Conservation (phyloP, 2,113 vertebrate genomes). For the Zapus hudsonius region DNA sequence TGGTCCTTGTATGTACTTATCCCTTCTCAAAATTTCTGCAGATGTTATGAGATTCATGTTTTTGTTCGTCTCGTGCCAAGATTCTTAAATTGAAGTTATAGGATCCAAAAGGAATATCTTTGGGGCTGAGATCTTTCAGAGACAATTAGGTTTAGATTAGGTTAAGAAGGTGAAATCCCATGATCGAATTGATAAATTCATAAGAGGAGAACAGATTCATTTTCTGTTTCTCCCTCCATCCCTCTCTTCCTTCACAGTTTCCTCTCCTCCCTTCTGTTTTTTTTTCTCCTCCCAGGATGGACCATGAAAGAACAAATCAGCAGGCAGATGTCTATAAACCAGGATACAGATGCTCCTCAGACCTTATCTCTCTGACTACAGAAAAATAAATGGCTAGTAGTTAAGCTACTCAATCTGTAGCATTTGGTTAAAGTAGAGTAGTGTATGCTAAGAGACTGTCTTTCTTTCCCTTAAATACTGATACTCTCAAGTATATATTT, state of each 20-base stretch:
- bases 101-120: fast-evolving
- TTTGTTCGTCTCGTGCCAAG: background rate
- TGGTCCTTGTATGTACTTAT: background rate
- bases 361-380: background rate
- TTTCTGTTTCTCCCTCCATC: background rate
- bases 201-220: no score
- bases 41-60: background rate
- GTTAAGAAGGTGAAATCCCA: background rate
- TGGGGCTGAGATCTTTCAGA: background rate
- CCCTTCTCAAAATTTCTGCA: background rate
- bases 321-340: background rate
- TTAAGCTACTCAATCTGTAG: background rate
- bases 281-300: no score
- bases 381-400: background rate
- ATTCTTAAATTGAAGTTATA: background rate
- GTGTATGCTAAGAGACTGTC: background rate
- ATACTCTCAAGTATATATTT: background rate
- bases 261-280: background rate
- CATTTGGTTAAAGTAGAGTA: background rate
- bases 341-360: background rate
- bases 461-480: background rate
- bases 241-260: background rate
- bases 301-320: background rate
- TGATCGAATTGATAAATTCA: background rate
- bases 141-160: background rate